phyloP scores from a whole-genome alignment of 2,113 vertebrate genomes.

The Corythoichthys intestinalis region DNA sequence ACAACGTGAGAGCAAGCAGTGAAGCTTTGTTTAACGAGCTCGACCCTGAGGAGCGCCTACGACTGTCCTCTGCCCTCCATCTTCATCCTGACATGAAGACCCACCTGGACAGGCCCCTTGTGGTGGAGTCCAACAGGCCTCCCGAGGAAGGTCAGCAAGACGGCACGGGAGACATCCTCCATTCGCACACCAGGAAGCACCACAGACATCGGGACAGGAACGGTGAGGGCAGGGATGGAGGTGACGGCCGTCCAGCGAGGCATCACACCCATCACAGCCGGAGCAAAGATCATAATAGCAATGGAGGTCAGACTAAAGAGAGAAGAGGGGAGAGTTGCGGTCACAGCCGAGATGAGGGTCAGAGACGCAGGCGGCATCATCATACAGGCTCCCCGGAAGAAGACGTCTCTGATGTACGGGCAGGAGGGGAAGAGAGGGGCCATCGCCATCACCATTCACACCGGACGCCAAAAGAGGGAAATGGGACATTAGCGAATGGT shows the following conservation, averaged over 20 bases:
- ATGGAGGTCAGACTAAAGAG: slow-evolving; percentile 42
- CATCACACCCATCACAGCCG: slow-evolving; percentile 77
- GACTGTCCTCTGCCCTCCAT: slow-evolving; percentile 79
- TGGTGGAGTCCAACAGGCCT: slow-evolving; percentile 60
- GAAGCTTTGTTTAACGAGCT: slow-evolving; percentile 92
- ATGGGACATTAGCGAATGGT: slow-evolving; percentile 65
- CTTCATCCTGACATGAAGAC: slow-evolving; percentile 92
- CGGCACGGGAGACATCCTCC: slow-evolving; percentile 15
- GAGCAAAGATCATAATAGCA: slow-evolving; percentile 73
- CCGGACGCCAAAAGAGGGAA: slow-evolving; percentile 75
- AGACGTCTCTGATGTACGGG: slow-evolving; percentile 30
- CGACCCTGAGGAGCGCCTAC: slow-evolving; percentile 84
- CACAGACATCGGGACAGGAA: slow-evolving; percentile 79
- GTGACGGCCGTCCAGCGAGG: slow-evolving; percentile 47
- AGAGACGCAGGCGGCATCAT: slow-evolving; percentile 80
- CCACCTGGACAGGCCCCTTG: slow-evolving; percentile 86
- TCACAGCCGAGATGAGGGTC: slow-evolving; percentile 71
- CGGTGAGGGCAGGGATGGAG: slow-evolving; percentile 47
- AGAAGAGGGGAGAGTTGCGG: slow-evolving; percentile 66
- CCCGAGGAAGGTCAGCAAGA: slow-evolving; percentile 40
- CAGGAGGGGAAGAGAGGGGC: slow-evolving; percentile 70
- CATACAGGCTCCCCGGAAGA: slow-evolving; percentile 77
- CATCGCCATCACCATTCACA: slow-evolving; percentile 80
- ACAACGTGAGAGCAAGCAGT: slow-evolving; percentile 86
- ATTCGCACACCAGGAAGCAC: slow-evolving; percentile 71